A percentile compares a stretch with the other conserved stretches of the same genome.
phyloP scores from a whole-genome alignment of 2,888 invertebrate species.

The Dryococelus australis region DNA sequence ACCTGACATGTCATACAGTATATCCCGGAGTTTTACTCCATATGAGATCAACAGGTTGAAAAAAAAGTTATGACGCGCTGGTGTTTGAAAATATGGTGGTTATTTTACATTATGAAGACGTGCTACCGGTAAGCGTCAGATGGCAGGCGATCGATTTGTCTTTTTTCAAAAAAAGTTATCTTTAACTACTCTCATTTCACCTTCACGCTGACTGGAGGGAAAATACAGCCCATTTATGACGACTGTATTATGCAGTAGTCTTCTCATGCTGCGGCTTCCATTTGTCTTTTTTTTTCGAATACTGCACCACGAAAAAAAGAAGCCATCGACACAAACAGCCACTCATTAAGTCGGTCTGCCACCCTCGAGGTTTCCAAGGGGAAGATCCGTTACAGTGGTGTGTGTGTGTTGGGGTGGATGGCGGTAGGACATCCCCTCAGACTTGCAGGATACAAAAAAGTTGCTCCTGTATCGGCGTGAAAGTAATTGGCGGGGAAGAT shows the following conservation, averaged over 20 bases:
- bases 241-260: neutral
- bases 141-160: neutral
- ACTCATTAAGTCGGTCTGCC: conserved; percentile 16
- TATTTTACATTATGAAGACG: no score
- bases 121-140: neutral
- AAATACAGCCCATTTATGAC: neutral
- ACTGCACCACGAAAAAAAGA: neutral
- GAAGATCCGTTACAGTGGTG: neutral
- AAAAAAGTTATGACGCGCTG: no score
- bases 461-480: neutral
- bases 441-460: neutral
- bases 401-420: neutral
- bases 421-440: neutral
- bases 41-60: no score
- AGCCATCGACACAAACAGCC: neutral
- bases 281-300: neutral
- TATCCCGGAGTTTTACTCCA: no score
- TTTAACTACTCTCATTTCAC: neutral
- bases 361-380: neutral
- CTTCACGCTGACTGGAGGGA: neutral
- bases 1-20: no score
- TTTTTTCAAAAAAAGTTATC: neutral
- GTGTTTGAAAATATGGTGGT: no score
- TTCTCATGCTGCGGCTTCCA: neutral
- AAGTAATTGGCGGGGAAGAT: conserved; percentile 7